Base-by-base conservation (phyloP, 2,113 vertebrate genomes). In the Todiramphus saurophagus region DNA sequence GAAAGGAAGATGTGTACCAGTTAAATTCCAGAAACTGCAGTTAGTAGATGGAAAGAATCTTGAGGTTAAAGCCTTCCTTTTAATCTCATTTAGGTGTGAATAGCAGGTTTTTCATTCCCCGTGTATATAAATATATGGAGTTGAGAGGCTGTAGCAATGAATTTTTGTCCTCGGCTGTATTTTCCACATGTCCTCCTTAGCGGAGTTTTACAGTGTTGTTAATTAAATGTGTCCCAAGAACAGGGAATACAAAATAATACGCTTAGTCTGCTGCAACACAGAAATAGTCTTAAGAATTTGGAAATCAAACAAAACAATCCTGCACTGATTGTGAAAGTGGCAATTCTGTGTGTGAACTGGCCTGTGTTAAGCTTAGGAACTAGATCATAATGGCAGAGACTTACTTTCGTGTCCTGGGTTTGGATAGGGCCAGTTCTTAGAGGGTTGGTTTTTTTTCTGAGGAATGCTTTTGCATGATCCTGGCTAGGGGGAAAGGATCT, bases 1-100 rank as follows among this genome's bases (percentile, higher is more conserved):
- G 97, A 86, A 97, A 95, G 27, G 78, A 94, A 94, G 43, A 94
- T 31, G 59, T 2, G 31, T 51, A 44, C 44, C 56, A 35, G 87
- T 91, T 88, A 92, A 79, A 64, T 63, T 68, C 39, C 58, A 86
- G 59, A 85, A 83, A 24, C 46, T 53, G 19, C 46, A 28, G 48
- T 74, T 58, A 70, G 20, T 35, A 37, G 4, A 4, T n/a, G 18
- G 43, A 53, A 92, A 91, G 31, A 69, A 72, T 44, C 55, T 46
- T 67, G 37, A 90, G 53, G 30, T 68, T 80, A 68, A 92, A 77
- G 19, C 37, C 44, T 89, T 62, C 55, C 20, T 72, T 82, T 88
- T 77, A 39, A 13, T 82, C 48, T 83, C 31, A 58, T 31, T 93
- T 58, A 66, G 30, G 31, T 13, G 53, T 41, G 16, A 46, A 33